Conservation (phyloP, 2,888 invertebrate genomes). For the Agrotis puta region DNA sequence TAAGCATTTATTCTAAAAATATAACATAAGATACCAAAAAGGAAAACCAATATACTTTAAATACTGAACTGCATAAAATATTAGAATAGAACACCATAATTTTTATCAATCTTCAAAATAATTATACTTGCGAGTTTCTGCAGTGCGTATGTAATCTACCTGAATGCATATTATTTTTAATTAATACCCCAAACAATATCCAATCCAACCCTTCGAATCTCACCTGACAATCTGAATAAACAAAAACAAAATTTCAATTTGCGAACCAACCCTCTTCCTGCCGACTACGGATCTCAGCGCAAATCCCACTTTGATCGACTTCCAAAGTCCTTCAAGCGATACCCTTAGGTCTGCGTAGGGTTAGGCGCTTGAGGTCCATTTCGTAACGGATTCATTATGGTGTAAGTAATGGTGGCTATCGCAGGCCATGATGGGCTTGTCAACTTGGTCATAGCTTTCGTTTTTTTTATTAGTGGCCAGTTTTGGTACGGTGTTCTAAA, state of each 20-base stretch:
- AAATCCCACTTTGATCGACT: conserved; percentile 89
- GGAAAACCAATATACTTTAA: no score
- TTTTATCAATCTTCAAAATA: neutral
- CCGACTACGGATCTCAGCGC: conserved; percentile 74
- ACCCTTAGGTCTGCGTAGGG: conserved; percentile 75
- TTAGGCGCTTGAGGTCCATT: conserved; percentile 76
- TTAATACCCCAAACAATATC: conserved; percentile 49
- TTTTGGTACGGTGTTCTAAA: conserved; percentile 20
- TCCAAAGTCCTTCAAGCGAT: conserved; percentile 73
- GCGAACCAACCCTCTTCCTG: conserved; percentile 73
- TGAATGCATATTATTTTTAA: conserved; percentile 43
- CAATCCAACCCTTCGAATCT: conserved; percentile 69
- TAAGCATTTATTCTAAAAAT: neutral
- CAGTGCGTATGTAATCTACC: no score
- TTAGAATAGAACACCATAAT: neutral
- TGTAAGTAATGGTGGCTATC: conserved; percentile 33
- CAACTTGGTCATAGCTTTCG: conserved; percentile 33
- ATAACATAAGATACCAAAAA: neutral
- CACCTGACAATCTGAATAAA: conserved; percentile 82
- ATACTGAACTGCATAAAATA: neutral
- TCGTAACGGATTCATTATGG: conserved; percentile 67
- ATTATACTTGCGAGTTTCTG: no score
- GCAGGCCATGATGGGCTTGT: conserved; percentile 22
- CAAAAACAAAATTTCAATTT: conserved; percentile 87
- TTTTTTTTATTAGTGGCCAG: conserved; percentile 38